Evolutionary conservation across 2,797 vertebrate genomes (phyloP), one percentile per base, ranked within the genome.

Genomic region (Gallinago nigripennis): DNA sequence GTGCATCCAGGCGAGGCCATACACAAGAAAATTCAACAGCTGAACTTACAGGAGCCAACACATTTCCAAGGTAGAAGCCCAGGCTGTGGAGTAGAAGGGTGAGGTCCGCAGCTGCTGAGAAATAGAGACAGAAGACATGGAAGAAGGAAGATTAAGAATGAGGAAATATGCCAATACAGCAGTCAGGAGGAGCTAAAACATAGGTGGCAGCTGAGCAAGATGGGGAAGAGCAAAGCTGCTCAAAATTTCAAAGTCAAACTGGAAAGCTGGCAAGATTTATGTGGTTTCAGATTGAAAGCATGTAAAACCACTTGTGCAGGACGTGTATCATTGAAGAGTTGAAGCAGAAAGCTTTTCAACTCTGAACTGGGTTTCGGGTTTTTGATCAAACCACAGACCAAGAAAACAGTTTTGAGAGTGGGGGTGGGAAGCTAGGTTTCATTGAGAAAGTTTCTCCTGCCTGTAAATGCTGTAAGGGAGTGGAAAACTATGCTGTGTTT

Each of bases 281-380:
- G 27, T 68, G 37, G 45, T 39, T 94, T 91, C 46, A 68, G 21
- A 58, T 51, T 73, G 76, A 80, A 94, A 88, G 31, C 18, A 28
- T 37, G 19, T 65, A 85, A 94, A 92, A 57, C 65, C 51, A 69
- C 83, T 91, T 63, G 19, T 43, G 27, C 46, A 68, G 31, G 37
- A 66, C 4, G 1, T 11, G 15, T 56, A 66, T 68, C 31, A 20
- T 28, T 71, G 58, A 50, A 48, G 20, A 31, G 24, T 5, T 83
- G 80, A 90, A 82, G 37, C 23, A 92, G 51, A 76, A 92, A 86
- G 9, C 70, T 94, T 91, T 90, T 58, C 30, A 94, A 37, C 37
- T 80, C 64, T 41, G 64, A 70, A 56, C 17, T 53, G 37, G 41
- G 25, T 71, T 68, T 27, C 33, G 56, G 48, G 15, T 3, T 81